Percentiles rank a stretch among this genome's conserved stretches.
Evolutionary conservation across 2,113 vertebrate genomes (phyloP).

Genomic region (Phodopus roborovskii): DNA sequence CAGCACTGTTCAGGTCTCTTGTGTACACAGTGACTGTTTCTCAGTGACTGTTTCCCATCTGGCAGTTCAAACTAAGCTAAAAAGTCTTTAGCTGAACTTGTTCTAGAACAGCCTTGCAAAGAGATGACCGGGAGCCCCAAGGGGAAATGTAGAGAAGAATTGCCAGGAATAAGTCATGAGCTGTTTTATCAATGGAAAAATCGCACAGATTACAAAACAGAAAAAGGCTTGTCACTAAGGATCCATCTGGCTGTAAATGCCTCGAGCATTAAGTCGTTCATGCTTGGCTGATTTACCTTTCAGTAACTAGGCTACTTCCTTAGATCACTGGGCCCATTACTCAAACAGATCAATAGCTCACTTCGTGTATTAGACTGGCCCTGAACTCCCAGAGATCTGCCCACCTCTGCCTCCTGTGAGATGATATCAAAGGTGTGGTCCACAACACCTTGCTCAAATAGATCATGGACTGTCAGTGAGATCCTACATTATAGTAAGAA

Average conservation of each 20-base stretch:
- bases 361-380: no score
- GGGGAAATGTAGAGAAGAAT: not conserved
- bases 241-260: not conserved
- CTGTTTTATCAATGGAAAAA: conserved; percentile 29
- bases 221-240: not conserved
- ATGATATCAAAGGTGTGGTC: not conserved
- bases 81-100: not conserved
- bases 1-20: not conserved
- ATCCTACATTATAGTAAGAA: not conserved
- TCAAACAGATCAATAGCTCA: not conserved
- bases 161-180: not conserved
- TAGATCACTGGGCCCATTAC: not conserved
- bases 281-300: not conserved
- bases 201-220: not conserved
- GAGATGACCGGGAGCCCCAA: not conserved
- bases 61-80: not conserved
- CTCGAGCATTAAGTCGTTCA: not conserved
- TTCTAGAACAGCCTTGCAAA: conserved; percentile 3
- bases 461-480: not conserved
- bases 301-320: not conserved
- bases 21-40: not conserved
- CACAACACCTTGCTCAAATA: not conserved
- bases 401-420: not conserved
- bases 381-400: not conserved
- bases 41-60: not conserved